Base-by-base conservation (phyloP, 2,113 vertebrate species). In the human region DNA sequence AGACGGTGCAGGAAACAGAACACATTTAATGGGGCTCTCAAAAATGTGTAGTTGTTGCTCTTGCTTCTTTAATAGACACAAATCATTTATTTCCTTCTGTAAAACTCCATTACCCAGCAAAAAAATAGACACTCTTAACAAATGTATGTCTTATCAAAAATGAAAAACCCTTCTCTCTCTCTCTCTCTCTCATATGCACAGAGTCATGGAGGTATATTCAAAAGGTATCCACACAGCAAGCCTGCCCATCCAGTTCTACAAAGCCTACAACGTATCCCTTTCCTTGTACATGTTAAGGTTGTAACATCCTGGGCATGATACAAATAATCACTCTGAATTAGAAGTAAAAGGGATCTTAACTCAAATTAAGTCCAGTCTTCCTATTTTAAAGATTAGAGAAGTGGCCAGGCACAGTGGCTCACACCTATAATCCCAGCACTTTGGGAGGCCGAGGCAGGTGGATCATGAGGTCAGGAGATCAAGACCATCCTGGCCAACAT, bases 91-190 rank as follows among this genome's bases (percentile, higher is more conserved):
- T 97, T 95, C 82, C 43, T 96, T 86, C 78, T 83, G 95, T 14
- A 94, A 96, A 97, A 98, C 84, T 83, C 94, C 94, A 97, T 98
- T 97, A 97, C 57, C 92, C 93, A 96, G 82, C 85, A 45, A 84
- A 94, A 95, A 66, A 61, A 92, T 20, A 35, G 8, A 50, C 14
- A 43, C 59, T 94, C 76, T 75, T 95, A 90, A 66, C 20, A 95
- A 96, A 92, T 93, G 23, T 23, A 57, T 70, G 57, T 93, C n/a
- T 45, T 95, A 85, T 23, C 50, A 6, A 75, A 89, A 82, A 90
- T 72, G 48, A n/a, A 43, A 96, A 89, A 27, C 20, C 3, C 20
- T 23, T 25, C 8, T 32, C 22, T 59, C 5, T 23, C 17, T 32
- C n/a, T 93, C 11, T 25, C 27, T 50, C 43, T 57, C 35, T 55